Evolutionary conservation across 2,797 vertebrate genomes (phyloP).

Genomic region (Hippocampus kuda): DNA sequence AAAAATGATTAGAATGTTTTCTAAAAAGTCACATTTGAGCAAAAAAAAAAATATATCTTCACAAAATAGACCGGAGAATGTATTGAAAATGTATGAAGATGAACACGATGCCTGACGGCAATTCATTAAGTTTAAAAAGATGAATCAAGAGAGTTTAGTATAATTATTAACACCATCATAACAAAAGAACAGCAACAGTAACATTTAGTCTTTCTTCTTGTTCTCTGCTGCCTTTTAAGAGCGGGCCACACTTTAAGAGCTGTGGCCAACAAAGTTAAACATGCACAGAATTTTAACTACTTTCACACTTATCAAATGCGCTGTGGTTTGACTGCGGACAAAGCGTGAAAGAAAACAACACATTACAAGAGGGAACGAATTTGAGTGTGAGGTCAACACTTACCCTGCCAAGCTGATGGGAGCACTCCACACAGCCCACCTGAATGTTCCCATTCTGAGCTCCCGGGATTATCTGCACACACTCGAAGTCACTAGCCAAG

Average conservation of each 20-base stretch:
- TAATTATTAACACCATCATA: background rate
- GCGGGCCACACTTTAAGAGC: background rate
- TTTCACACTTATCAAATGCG: background rate
- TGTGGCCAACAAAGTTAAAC: background rate
- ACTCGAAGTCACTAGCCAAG: slow-evolving; percentile 94
- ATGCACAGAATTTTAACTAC: background rate
- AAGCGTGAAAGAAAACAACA: slow-evolving; percentile 11
- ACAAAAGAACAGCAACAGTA: background rate
- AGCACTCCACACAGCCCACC: slow-evolving; percentile 98
- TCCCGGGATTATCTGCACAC: slow-evolving; percentile 97
- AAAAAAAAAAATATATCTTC: slow-evolving; percentile 3
- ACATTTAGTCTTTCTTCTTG: background rate
- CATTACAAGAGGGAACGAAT: slow-evolving; percentile 15
- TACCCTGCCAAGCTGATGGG: slow-evolving; percentile 92
- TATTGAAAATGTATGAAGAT: background rate
- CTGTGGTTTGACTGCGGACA: background rate
- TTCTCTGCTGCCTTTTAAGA: background rate
- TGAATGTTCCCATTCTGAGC: slow-evolving; percentile 99
- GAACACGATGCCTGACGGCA: background rate
- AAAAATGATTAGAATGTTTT: background rate
- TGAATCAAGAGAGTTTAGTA: background rate
- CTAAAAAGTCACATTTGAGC: background rate
- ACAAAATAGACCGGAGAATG: background rate
- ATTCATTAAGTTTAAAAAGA: background rate
- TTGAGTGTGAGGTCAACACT: slow-evolving; percentile 50